Conservation (phyloP, 1,140 invertebrate species). For the Sipha flava region DNA sequence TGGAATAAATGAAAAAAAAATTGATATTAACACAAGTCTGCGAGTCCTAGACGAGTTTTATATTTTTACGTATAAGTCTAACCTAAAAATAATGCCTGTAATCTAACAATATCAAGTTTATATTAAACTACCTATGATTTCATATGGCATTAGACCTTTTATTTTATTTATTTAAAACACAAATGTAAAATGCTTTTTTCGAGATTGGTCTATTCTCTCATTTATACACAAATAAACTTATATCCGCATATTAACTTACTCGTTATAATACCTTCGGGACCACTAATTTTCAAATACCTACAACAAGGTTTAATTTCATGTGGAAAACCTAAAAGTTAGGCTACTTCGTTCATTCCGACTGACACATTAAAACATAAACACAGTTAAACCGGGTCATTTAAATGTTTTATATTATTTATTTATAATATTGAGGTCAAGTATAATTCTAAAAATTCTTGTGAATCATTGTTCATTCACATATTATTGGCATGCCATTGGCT, state of each 20-base stretch:
- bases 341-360: not conserved
- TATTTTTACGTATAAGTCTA: not conserved
- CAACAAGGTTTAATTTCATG: not conserved
- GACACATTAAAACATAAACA: not conserved
- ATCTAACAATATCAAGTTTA: not conserved
- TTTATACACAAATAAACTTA: not conserved
- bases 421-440: not conserved
- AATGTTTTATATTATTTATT: not conserved
- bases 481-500: too few relatives aligned
- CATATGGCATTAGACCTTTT: not conserved
- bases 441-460: not conserved
- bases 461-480: not conserved
- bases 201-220: not conserved
- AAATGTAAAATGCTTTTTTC: not conserved
- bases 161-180: not conserved
- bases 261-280: constrained; percentile 4
- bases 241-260: constrained; percentile 8
- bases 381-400: not conserved
- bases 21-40: not conserved
- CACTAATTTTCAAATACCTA: constrained; percentile 9
- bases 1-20: not conserved
- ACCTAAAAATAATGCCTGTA: not conserved
- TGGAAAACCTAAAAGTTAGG: not conserved
- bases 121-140: not conserved
- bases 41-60: not conserved